phyloP scores from a whole-genome alignment of 2,888 invertebrate species.

The Thecophora atra region DNA sequence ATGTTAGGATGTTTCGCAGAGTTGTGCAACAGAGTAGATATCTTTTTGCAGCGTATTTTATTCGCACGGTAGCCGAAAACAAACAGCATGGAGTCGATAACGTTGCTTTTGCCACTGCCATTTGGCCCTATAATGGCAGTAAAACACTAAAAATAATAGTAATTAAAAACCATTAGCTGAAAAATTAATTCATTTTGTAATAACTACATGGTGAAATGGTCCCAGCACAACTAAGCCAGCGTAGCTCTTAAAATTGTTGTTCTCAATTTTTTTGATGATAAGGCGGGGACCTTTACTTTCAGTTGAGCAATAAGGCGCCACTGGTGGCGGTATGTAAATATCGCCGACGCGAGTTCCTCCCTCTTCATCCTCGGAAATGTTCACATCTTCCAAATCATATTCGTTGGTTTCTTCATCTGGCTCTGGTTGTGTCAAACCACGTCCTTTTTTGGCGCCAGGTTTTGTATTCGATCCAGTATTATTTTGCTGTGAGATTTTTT shows the following conservation, averaged over 20 bases:
- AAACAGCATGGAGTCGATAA: conserved; percentile 98
- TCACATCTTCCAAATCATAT: conserved; percentile 54
- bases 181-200: not conserved
- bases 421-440: conserved; percentile 33
- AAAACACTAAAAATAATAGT: conserved; percentile 76
- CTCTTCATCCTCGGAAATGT: conserved; percentile 67
- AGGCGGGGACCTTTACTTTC: conserved; percentile 83
- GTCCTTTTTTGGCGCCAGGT: conserved; percentile 32
- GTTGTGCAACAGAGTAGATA: conserved; percentile 91
- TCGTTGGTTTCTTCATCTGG: conserved; percentile 40
- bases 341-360: conserved; percentile 80
- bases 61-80: conserved; percentile 97
- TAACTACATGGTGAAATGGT: conserved; percentile 91
- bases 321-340: conserved; percentile 85
- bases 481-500: not conserved
- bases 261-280: conserved; percentile 90
- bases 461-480: not conserved
- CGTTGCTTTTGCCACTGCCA: conserved; percentile 98
- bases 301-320: conserved; percentile 75
- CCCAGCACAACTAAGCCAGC: conserved; percentile 85
- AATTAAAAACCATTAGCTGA: not conserved
- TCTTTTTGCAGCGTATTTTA: conserved; percentile 95
- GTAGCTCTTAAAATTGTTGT: conserved; percentile 97
- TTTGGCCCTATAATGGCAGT: conserved; percentile 98
- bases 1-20: conserved; percentile 82